A percentile compares a stretch with the other conserved stretches of the same genome.
phyloP scores from a whole-genome alignment of 2,797 vertebrate genomes.

The Vireo griseus region DNA sequence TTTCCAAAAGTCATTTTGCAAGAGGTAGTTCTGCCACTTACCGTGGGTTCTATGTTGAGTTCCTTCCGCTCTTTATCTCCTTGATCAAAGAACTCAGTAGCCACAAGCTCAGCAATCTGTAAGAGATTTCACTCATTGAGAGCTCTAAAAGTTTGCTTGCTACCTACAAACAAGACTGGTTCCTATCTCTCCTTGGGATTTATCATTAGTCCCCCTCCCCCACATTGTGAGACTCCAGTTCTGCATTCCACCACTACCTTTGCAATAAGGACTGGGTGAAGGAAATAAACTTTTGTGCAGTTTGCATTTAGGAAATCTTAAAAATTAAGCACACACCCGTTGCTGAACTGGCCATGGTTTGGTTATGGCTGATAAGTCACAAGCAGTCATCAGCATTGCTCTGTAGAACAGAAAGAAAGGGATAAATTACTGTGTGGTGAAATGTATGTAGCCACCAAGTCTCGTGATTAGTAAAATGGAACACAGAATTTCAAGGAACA shows the following conservation, averaged over 20 bases:
- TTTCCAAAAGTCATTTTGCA: background rate
- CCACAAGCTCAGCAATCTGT: slow-evolving; percentile 95
- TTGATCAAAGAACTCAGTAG: slow-evolving; percentile 96
- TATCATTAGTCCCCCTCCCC: background rate
- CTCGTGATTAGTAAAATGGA: background rate
- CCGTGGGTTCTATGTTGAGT: slow-evolving; percentile 93
- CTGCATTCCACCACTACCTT: background rate
- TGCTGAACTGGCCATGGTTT: slow-evolving; percentile 98
- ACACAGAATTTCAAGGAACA: background rate
- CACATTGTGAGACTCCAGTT: background rate
- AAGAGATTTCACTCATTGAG: slow-evolving; percentile 2
- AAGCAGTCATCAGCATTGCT: slow-evolving; percentile 98
- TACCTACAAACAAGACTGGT: background rate
- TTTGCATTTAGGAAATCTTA: background rate
- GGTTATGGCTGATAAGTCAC: slow-evolving; percentile 97
- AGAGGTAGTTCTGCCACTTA: slow-evolving; percentile 70
- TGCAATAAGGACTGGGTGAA: background rate
- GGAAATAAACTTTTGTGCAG: background rate
- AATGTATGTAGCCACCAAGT: background rate
- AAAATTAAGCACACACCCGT: slow-evolving; percentile 76
- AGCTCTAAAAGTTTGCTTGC: background rate
- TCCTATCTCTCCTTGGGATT: background rate
- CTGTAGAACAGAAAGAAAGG: slow-evolving; percentile 66
- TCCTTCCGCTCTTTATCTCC: slow-evolving; percentile 94
- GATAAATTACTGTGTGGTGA: background rate